Conservation (phyloP, 2,888 invertebrate genomes). For the Erpobdella octoculata region DNA sequence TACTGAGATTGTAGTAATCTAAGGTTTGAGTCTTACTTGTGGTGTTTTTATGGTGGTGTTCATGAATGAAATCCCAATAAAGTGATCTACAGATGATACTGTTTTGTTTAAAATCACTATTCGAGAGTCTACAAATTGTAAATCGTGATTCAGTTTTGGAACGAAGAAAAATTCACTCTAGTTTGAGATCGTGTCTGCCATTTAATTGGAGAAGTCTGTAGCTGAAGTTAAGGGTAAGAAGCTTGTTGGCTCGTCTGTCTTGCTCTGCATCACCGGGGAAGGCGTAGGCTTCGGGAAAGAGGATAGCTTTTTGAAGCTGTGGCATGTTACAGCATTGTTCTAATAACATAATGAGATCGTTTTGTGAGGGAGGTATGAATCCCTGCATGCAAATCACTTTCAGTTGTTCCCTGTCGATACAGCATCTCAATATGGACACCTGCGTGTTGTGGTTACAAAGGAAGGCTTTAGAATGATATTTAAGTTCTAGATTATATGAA, state of each 20-base stretch:
- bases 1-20: too few relatives aligned
- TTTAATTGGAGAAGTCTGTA: slow-evolving; percentile 33
- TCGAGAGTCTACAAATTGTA: too few relatives aligned
- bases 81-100: too few relatives aligned
- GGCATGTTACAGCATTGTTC: slow-evolving; percentile 39
- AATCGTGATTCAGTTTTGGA: too few relatives aligned
- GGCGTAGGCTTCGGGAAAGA: slow-evolving; percentile 44
- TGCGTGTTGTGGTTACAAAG: too few relatives aligned
- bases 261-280: slow-evolving; percentile 41
- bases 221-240: slow-evolving; percentile 31
- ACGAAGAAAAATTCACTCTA: slow-evolving; percentile 32
- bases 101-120: too few relatives aligned
- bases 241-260: slow-evolving; percentile 34
- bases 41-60: too few relatives aligned
- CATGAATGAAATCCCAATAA: too few relatives aligned
- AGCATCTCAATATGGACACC: slow-evolving; percentile 38
- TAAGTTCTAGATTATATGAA: too few relatives aligned
- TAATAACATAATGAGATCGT: slow-evolving; percentile 40
- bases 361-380: slow-evolving; percentile 41
- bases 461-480: too few relatives aligned
- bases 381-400: slow-evolving; percentile 43
- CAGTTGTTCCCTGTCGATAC: slow-evolving; percentile 38
- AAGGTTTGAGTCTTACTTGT: too few relatives aligned
- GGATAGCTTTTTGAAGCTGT: slow-evolving; percentile 41
- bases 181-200: slow-evolving; percentile 31